A percentile compares a stretch with the other conserved stretches of the same genome.
phyloP scores from a whole-genome alignment of 2,888 invertebrate species.

The Synergus itoensis region DNA sequence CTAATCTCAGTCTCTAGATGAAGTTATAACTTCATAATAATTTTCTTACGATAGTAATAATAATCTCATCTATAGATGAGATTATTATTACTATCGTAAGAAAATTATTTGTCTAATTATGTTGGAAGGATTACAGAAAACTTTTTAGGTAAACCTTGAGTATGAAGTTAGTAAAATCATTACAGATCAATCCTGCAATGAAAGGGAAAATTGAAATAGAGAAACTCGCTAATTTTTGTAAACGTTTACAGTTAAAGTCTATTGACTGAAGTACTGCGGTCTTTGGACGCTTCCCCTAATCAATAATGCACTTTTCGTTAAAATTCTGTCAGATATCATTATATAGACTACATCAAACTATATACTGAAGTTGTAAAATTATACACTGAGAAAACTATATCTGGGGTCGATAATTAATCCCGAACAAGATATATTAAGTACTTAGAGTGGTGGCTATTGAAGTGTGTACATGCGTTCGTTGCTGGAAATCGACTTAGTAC shows the following conservation, averaged over 20 bases:
- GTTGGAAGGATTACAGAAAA: conserved; percentile 8
- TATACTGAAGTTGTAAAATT: background rate
- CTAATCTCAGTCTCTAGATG: no score
- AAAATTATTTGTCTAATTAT: conserved; percentile 19
- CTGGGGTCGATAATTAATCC: conserved; percentile 60
- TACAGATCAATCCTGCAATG: conserved; percentile 8
- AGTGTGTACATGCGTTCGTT: background rate
- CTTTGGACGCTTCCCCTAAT: background rate
- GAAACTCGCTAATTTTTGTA: conserved; percentile 27
- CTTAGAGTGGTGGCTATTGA: conserved; percentile 48
- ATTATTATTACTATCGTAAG: no score
- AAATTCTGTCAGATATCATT: conserved; percentile 46
- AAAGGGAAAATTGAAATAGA: conserved; percentile 12
- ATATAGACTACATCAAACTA: conserved; percentile 52
- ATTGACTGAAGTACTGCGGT: background rate
- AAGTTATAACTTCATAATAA: background rate
- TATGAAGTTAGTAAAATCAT: conserved; percentile 22
- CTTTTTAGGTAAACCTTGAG: conserved; percentile 3
- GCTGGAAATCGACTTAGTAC: conserved; percentile 56
- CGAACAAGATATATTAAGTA: conserved; percentile 67
- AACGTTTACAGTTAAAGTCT: conserved; percentile 2
- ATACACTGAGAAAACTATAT: conserved; percentile 42
- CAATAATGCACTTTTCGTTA: background rate
- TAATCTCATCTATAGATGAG: no score
- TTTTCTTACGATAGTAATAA: background rate